A percentile compares a stretch with the other conserved stretches of the same genome.
These are phyloP conservation scores for Plemyria rubiginata DNA, from an alignment of 2,888 invertebrate genomes.

Conservation along the genomic window DNA sequence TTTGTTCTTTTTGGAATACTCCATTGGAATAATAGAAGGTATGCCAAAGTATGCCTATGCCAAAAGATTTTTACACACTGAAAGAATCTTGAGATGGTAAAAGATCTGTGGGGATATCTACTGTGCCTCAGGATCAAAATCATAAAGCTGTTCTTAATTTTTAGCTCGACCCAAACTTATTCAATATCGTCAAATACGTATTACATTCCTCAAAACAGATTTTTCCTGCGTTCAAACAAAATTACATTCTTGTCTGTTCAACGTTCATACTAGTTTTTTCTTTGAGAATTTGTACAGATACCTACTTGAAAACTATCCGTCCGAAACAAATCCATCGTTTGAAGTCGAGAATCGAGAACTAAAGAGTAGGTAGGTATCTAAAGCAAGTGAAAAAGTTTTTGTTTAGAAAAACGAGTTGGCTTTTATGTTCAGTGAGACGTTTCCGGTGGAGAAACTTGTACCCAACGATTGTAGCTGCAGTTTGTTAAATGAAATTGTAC, in stretches of 20 bases:
- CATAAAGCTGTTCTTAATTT: too few species aligned
- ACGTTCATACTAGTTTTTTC: slow-evolving; percentile 12
- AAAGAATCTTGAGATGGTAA: too few species aligned
- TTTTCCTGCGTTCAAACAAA: slow-evolving; percentile 12
- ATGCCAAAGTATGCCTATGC: too few species aligned
- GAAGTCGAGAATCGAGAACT: slow-evolving; percentile 12
- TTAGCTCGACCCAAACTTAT: too few species aligned
- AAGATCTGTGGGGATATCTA: too few species aligned
- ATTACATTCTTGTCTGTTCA: slow-evolving; percentile 20
- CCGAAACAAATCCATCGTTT: slow-evolving; percentile 16
- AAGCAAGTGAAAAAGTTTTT: slow-evolving; percentile 17
- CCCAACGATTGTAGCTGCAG: too few species aligned
- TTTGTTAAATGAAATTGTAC: too few species aligned
- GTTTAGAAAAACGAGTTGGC: slow-evolving; percentile 13
- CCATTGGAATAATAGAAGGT: too few species aligned
- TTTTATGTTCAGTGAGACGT: neutral
- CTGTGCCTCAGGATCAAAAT: too few species aligned
- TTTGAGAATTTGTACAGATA: slow-evolving; percentile 12
- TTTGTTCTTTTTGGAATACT: too few species aligned
- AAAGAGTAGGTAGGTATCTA: neutral
- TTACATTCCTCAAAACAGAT: neutral
- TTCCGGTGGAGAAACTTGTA: neutral
- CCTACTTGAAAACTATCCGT: slow-evolving; percentile 27
- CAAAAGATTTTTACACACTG: too few species aligned
- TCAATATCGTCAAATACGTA: neutral